phyloP scores from a whole-genome alignment of 1,140 invertebrate genomes.

The Ceratina australensis region DNA sequence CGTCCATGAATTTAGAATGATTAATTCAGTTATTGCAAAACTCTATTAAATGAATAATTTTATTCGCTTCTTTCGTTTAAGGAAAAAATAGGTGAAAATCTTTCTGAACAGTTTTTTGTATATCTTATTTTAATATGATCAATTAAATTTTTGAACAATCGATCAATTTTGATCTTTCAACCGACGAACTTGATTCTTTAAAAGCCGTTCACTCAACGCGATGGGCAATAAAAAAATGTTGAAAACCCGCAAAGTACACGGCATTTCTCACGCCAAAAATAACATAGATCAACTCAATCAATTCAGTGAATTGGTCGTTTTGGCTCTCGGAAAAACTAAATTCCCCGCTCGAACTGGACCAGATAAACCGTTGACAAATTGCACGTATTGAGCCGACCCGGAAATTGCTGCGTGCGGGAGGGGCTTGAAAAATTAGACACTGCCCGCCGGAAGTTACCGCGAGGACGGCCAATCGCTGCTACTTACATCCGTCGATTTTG shows the following conservation, averaged over 20 bases:
- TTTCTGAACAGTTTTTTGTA: no score
- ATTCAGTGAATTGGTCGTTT: neutral
- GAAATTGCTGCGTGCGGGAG: constrained; percentile 21
- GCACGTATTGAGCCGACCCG: neutral
- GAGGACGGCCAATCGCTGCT: neutral
- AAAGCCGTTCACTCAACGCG: neutral
- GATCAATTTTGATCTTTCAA: no score
- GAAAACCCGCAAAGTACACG: neutral
- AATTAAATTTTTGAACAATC: no score
- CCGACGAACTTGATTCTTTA: neutral
- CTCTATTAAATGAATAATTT: no score
- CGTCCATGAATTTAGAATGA: no score
- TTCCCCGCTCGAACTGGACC: neutral
- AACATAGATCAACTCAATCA: neutral
- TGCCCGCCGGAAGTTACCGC: neutral
- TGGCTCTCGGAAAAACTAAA: constrained; percentile 1
- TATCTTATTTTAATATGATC: no score
- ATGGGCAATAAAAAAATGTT: neutral
- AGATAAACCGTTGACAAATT: constrained; percentile 23
- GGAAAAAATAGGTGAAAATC: no score
- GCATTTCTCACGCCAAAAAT: neutral
- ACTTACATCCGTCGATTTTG: neutral
- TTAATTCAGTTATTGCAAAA: no score
- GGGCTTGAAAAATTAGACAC: constrained; percentile 27
- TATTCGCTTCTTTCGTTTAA: no score